Percentiles rank a stretch among this genome's conserved stretches.
phyloP scores from a whole-genome alignment of 2,113 vertebrate species.

The Furnarius figulus region DNA sequence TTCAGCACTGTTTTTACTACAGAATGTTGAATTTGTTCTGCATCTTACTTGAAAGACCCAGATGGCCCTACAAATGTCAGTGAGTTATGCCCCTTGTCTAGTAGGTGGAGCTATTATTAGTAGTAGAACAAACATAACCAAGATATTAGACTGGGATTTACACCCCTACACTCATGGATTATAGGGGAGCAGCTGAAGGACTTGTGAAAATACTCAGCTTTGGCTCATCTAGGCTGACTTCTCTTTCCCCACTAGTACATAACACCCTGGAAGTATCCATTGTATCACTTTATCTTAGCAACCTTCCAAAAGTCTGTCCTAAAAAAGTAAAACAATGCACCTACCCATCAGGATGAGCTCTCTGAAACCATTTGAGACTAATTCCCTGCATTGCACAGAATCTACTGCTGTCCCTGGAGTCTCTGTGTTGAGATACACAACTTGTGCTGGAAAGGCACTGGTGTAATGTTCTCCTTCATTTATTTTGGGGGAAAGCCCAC shows the following conservation, averaged over 20 bases:
- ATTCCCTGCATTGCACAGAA: neutral
- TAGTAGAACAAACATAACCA: constrained; percentile 11
- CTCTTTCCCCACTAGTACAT: neutral
- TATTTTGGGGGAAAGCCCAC: neutral
- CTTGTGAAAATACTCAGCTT: constrained; percentile 42
- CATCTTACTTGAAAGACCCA: neutral
- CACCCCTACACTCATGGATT: neutral
- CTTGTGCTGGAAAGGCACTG: neutral
- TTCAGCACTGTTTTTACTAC: neutral
- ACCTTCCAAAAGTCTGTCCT: neutral
- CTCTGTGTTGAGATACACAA: neutral
- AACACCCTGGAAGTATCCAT: neutral
- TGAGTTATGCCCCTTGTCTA: neutral
- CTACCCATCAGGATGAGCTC: neutral
- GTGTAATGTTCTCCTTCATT: neutral
- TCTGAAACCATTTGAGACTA: neutral
- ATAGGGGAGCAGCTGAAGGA: constrained; percentile 41
- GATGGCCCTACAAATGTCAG: constrained; percentile 32
- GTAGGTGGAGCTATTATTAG: constrained; percentile 54
- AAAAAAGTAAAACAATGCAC: neutral
- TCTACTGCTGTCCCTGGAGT: neutral
- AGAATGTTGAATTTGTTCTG: neutral
- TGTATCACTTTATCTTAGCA: neutral
- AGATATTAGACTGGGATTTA: constrained; percentile 53
- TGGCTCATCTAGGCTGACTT: neutral